These are phyloP conservation scores for Theocolax elegans DNA, from an alignment of 1,140 invertebrate genomes.

Conservation along the genomic window DNA sequence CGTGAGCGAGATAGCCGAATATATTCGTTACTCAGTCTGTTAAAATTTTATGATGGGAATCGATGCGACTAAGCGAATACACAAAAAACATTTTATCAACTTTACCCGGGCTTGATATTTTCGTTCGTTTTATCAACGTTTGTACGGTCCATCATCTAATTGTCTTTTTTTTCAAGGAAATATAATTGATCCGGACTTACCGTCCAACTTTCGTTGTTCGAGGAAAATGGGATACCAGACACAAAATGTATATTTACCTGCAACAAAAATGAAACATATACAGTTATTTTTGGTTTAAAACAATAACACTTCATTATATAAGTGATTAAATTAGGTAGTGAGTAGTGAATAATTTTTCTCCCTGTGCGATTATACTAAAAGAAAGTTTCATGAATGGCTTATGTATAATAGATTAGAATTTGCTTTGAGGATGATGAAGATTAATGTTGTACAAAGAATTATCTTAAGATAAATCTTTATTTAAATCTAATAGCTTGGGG, in stretches of 20 bases:
- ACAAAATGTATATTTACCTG: conserved; percentile 24
- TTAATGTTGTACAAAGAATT: not conserved
- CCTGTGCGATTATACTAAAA: not conserved
- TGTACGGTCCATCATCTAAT: no score
- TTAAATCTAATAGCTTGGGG: not conserved
- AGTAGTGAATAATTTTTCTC: not conserved
- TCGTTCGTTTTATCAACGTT: conserved; percentile 15
- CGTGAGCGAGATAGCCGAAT: not conserved
- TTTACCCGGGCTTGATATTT: not conserved
- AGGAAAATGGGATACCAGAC: not conserved
- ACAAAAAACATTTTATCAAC: conserved; percentile 25
- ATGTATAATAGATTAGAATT: no score
- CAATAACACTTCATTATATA: not conserved
- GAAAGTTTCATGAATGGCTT: not conserved
- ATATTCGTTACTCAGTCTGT: not conserved
- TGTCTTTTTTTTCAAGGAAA: conserved; percentile 5
- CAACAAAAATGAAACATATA: conserved; percentile 7
- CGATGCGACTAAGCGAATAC: not conserved
- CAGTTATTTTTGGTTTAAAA: not conserved
- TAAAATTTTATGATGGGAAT: conserved; percentile 17
- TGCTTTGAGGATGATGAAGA: no score
- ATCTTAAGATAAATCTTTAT: not conserved
- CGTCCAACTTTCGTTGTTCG: not conserved
- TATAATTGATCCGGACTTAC: conserved; percentile 7
- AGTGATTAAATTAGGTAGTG: no score